These are phyloP conservation scores for Dolichomitus sp. DNA, from an alignment of 2,888 invertebrate genomes.

Conservation along the genomic window DNA sequence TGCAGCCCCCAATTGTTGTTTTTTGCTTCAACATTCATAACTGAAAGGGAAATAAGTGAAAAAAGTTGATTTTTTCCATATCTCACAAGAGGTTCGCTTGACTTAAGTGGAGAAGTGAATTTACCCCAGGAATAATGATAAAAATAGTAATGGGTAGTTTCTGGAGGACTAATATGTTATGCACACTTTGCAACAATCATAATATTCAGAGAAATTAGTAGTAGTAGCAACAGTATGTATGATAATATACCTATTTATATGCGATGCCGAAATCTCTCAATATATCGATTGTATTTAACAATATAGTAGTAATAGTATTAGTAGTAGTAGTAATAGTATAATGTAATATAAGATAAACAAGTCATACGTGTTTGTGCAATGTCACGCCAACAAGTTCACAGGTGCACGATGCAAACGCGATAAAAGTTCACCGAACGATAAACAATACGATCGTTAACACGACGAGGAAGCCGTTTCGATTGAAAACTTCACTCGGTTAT, in stretches of 20 bases:
- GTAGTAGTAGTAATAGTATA: constrained; percentile 35
- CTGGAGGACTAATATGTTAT: constrained; percentile 35
- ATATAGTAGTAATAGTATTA: constrained; percentile 22
- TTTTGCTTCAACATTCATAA: constrained; percentile 22
- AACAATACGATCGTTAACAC: not conserved
- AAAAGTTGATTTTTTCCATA: constrained; percentile 28
- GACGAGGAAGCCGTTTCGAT: not conserved
- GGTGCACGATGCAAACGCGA: constrained; percentile 76
- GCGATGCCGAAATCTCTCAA: constrained; percentile 58
- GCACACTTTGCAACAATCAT: constrained; percentile 36
- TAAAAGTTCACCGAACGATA: constrained; percentile 59
- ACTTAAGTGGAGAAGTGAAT: constrained; percentile 6
- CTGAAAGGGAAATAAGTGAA: constrained; percentile 44
- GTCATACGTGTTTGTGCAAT: constrained; percentile 79
- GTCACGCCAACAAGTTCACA: constrained; percentile 80
- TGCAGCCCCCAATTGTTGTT: constrained; percentile 46
- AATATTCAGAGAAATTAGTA: constrained; percentile 31
- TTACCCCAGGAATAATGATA: constrained; percentile 31
- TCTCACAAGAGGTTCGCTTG: not conserved
- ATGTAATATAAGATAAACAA: constrained; percentile 69
- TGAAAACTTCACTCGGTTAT: not conserved
- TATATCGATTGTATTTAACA: constrained; percentile 48
- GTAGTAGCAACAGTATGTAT: constrained; percentile 35
- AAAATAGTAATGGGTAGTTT: constrained; percentile 24
- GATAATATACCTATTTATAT: constrained; percentile 60